phyloP scores from a whole-genome alignment of 2,888 invertebrate genomes.

The Andrena bucephala region DNA sequence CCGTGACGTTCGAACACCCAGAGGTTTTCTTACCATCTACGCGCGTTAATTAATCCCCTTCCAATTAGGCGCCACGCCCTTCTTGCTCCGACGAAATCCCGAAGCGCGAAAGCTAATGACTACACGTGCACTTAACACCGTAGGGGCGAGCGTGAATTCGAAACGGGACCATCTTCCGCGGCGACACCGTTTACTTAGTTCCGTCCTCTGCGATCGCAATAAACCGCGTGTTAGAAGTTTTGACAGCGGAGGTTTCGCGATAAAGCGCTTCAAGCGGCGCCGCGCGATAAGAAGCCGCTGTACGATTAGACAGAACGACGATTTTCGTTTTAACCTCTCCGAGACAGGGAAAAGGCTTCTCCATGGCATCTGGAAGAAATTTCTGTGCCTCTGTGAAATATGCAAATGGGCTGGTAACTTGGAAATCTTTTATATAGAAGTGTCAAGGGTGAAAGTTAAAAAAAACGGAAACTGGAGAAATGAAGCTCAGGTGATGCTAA shows the following conservation, averaged over 20 bases:
- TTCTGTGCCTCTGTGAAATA: too few species aligned
- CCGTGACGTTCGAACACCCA: slow-evolving; percentile 60
- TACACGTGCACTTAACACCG: slow-evolving; percentile 53
- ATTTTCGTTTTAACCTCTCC: too few species aligned
- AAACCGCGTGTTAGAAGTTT: slow-evolving; percentile 37
- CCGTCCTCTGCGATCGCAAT: slow-evolving; percentile 38
- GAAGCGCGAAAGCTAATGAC: slow-evolving; percentile 62
- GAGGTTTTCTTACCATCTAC: slow-evolving; percentile 69
- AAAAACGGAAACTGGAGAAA: too few species aligned
- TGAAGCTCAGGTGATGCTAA: too few species aligned
- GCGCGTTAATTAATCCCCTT: slow-evolving; percentile 75
- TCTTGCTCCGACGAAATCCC: slow-evolving; percentile 54
- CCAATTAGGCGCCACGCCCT: slow-evolving; percentile 72
- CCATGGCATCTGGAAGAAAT: too few species aligned
- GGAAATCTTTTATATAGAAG: too few species aligned
- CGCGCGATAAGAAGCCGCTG: neutral
- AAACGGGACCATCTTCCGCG: slow-evolving; percentile 48
- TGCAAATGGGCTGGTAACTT: too few species aligned
- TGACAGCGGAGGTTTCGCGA: neutral
- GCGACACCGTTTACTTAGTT: slow-evolving; percentile 44
- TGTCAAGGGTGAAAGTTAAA: too few species aligned
- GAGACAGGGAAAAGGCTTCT: too few species aligned
- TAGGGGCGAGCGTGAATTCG: slow-evolving; percentile 51
- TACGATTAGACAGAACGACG: too few species aligned
- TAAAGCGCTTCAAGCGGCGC: neutral